These are phyloP conservation scores for Holothuria glaberrima DNA, from an alignment of 35 echinoderm and acorn worm genomes.

Conservation along the genomic window DNA sequence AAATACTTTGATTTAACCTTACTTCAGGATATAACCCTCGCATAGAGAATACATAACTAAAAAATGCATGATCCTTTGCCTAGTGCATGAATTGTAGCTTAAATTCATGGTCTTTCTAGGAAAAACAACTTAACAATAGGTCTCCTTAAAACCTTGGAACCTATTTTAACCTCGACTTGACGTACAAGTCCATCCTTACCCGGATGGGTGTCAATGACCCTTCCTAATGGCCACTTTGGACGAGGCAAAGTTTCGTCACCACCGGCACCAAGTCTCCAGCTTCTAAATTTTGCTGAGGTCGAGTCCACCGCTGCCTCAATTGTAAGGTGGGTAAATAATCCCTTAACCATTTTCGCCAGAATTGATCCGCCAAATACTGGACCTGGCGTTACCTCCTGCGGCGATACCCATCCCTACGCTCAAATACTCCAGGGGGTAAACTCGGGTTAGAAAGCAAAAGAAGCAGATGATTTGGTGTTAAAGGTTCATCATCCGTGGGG, in stretches of 20 bases:
- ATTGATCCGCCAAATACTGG: no score
- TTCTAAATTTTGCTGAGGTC: slow-evolving; percentile 5
- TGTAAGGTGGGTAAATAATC: slow-evolving; percentile 20
- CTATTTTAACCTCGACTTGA: slow-evolving; percentile 6
- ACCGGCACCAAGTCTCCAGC: background rate
- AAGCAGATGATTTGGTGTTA: no score
- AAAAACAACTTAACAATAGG: slow-evolving; percentile 19
- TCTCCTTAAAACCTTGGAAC: background rate
- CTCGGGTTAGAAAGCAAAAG: no score
- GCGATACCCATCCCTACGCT: no score
- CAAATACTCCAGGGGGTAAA: no score
- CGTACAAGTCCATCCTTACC: slow-evolving; percentile 2
- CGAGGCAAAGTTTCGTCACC: background rate
- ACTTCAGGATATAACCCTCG: background rate
- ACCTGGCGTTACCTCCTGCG: no score
- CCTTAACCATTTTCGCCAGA: background rate
- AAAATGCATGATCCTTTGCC: no score
- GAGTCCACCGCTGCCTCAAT: slow-evolving; percentile 23
- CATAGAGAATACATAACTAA: background rate
- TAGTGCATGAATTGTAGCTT: no score
- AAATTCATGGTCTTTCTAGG: background rate
- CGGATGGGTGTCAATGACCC: background rate
- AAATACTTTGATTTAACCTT: no score
- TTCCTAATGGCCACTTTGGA: background rate
- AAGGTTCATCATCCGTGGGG: no score